phyloP scores from a whole-genome alignment of 2,113 vertebrate genomes.

The Numenius arquata region DNA sequence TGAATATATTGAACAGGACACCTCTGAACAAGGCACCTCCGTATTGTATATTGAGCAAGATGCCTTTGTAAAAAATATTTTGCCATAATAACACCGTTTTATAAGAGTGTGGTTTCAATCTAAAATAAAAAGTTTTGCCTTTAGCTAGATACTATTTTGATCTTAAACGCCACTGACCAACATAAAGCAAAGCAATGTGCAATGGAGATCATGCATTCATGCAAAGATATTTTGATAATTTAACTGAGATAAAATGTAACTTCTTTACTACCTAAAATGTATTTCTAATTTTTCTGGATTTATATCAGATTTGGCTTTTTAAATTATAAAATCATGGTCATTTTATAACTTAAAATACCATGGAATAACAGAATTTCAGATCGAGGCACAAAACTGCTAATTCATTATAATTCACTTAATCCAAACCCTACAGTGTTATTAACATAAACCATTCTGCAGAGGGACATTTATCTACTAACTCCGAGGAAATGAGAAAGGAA shows the following conservation, averaged over 20 bases:
- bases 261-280: neutral
- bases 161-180: neutral
- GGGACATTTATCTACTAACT: neutral
- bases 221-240: neutral
- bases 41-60: neutral
- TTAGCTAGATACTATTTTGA: neutral
- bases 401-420: neutral
- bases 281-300: neutral
- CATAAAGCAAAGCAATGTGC: neutral
- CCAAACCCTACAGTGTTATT: neutral
- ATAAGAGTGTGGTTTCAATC: neutral
- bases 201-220: neutral
- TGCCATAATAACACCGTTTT: neutral
- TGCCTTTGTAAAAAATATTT: neutral
- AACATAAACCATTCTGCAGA: neutral
- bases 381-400: neutral
- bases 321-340: neutral
- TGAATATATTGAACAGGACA: too few species aligned
- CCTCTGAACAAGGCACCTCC: too few species aligned
- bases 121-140: neutral
- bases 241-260: neutral
- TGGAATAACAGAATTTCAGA: neutral
- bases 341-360: neutral
- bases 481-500: neutral
- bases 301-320: neutral